phyloP scores from a whole-genome alignment of 2,797 vertebrate genomes.

The Argya squamiceps region DNA sequence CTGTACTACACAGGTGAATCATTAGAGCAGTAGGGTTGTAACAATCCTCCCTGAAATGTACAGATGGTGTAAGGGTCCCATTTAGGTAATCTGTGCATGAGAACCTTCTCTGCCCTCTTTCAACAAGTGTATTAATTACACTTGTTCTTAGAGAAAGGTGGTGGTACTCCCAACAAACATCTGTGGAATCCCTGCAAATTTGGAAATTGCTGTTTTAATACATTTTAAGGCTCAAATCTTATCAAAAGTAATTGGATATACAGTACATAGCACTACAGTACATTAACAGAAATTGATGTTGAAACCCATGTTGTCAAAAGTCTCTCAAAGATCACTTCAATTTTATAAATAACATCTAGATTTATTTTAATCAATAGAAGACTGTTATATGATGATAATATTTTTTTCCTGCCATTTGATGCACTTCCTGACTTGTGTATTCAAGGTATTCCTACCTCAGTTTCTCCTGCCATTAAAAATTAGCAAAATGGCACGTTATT shows the following conservation, averaged over 20 bases:
- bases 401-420: not conserved
- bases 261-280: not conserved
- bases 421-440: not conserved
- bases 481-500: not conserved
- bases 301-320: not conserved
- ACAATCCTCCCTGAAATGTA: not conserved
- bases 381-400: not conserved
- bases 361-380: not conserved
- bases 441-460: not conserved
- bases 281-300: not conserved
- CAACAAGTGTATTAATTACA: not conserved
- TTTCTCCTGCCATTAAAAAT: not conserved
- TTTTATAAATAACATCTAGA: not conserved
- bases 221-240: not conserved
- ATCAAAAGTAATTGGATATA: not conserved
- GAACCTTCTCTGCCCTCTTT: not conserved
- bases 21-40: not conserved
- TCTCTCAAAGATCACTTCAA: not conserved
- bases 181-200: not conserved
- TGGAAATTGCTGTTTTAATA: not conserved
- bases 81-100: not conserved
- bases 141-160: not conserved
- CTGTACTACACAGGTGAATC: not conserved
- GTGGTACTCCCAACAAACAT: not conserved
- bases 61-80: not conserved